Evolutionary conservation across 2,797 vertebrate genomes (phyloP).

Genomic region (Crenuchus spilurus): DNA sequence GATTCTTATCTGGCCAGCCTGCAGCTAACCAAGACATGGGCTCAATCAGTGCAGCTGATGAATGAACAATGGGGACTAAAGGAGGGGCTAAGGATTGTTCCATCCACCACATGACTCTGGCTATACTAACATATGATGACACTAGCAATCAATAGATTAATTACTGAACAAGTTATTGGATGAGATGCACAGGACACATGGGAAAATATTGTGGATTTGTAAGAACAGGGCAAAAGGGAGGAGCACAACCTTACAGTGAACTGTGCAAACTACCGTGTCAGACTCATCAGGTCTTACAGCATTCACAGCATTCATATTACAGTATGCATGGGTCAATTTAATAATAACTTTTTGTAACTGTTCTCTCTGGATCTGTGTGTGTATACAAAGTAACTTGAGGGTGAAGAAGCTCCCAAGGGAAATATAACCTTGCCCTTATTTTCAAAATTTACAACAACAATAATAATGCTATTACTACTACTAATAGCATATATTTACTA

Average conservation of each 20-base stretch:
- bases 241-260: conserved; percentile 46
- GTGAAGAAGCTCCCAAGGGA: too few relatives aligned
- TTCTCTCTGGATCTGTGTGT: neutral
- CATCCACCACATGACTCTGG: conserved; percentile 83
- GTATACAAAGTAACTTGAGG: too few relatives aligned
- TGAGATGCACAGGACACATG: conserved; percentile 64
- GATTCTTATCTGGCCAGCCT: conserved; percentile 95
- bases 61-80: conserved; percentile 90
- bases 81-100: conserved; percentile 83
- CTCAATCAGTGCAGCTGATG: conserved; percentile 91
- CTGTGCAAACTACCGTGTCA: conserved; percentile 34
- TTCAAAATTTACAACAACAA: too few relatives aligned
- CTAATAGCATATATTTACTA: too few relatives aligned
- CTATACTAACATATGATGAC: conserved; percentile 94
- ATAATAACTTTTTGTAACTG: neutral
- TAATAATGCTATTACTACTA: too few relatives aligned
- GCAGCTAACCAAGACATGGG: conserved; percentile 91
- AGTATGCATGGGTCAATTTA: neutral
- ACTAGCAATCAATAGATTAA: conserved; percentile 94
- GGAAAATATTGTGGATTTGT: conserved; percentile 23
- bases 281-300: conserved; percentile 26
- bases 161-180: conserved; percentile 93
- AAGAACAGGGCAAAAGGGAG: conserved; percentile 23
- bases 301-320: conserved; percentile 7
- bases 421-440: too few relatives aligned